Base-by-base conservation (phyloP, 2,888 invertebrate genomes). In the Nomada fabriciana region DNA sequence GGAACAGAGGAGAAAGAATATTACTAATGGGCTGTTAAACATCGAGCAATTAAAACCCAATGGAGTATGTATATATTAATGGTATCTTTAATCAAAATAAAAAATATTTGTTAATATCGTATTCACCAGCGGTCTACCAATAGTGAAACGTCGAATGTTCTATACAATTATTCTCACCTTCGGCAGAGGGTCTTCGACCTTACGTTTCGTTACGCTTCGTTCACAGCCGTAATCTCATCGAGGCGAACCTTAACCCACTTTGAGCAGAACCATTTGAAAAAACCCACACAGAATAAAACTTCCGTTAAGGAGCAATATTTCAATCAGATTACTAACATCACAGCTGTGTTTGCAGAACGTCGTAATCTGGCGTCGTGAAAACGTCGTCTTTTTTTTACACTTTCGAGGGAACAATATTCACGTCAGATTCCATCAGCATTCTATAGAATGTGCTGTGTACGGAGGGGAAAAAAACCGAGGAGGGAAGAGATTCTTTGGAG, bases 401-500 rank as follows among this genome's bases (percentile, higher is more conserved):
- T 50, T 59, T 63, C 52, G 11, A 23, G 20, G 50, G 20, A 23
- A 52, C 71, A 67, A 61, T 72, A 47, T 47, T 42, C 36, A 47
- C 50, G 55, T 13, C 61, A 20, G 20, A 25, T 47, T 43, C 64
- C 64, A 23, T 71, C 67, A 67, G 59, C 55, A 36, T 79, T 69
- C 63, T 63, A 57, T 29, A 18, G 60, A n/a, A 53, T 25, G 65
- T 29, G 11, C 25, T 20, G 10, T 55, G 23, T 18, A 23, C 23
- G 29, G 4, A 13, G 10, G 25, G n/a, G 13, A 20, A 50, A 15
- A 20, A 47, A 13, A 70, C 23, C 42, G 67, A 59, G 36, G 36
- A 18, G 25, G 59, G 42, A 42, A 57, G 55, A n/a, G 29, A 80
- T 72, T 50, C 80, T 80, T 72, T 80, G 25, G 63, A 80, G 60